A percentile compares a stretch with the other conserved stretches of the same genome.
These are phyloP conservation scores for Metallyticus violacea DNA, from an alignment of 2,888 invertebrate genomes.

Conservation along the genomic window DNA sequence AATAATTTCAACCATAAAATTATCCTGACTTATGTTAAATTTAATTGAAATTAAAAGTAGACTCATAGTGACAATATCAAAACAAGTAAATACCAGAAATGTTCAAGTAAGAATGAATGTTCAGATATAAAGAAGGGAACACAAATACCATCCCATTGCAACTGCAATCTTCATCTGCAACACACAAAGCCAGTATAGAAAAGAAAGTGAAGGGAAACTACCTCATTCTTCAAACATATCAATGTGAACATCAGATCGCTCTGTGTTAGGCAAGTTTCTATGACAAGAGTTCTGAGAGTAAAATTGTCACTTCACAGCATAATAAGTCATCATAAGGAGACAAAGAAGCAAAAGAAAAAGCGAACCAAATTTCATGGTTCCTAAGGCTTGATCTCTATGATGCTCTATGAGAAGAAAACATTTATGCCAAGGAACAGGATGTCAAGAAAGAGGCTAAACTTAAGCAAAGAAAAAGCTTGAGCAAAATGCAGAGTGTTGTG, in stretches of 20 bases:
- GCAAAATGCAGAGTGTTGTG: neutral
- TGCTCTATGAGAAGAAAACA: constrained; percentile 62
- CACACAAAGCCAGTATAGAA: neutral
- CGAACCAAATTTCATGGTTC: constrained; percentile 67
- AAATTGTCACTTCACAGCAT: neutral
- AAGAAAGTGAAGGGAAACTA: neutral
- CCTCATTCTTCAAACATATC: neutral
- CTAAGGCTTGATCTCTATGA: constrained; percentile 77
- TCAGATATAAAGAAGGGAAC: neutral
- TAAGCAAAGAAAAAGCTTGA: neutral
- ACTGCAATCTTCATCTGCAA: constrained; percentile 2
- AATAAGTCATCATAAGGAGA: neutral
- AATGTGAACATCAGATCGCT: constrained; percentile 49
- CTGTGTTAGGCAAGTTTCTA: constrained; percentile 57
- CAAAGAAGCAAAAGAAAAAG: constrained; percentile 39
- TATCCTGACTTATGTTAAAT: too few relatives aligned
- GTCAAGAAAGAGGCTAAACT: constrained; percentile 25
- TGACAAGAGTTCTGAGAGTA: constrained; percentile 47
- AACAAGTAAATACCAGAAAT: too few relatives aligned
- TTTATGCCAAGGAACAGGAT: constrained; percentile 53
- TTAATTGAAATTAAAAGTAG: too few relatives aligned
- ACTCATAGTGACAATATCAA: too few relatives aligned
- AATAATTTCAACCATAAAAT: too few relatives aligned
- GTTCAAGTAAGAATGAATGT: neutral
- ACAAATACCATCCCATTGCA: constrained; percentile 3